Evolutionary conservation across 2,113 vertebrate genomes (phyloP).

Genomic region (Phalacrocorax carbo): DNA sequence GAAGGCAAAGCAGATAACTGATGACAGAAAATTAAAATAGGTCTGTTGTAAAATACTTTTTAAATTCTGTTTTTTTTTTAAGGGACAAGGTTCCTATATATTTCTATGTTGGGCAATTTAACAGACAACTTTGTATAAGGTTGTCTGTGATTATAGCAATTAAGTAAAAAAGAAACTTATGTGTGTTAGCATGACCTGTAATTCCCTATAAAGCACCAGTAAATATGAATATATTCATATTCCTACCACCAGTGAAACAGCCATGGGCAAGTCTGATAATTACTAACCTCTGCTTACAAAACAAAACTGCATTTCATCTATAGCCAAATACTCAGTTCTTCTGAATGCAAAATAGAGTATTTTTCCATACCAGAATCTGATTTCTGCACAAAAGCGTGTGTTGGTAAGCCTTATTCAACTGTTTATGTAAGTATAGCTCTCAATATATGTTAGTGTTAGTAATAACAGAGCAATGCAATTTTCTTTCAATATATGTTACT

Average conservation of each 20-base stretch:
- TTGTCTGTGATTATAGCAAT: not conserved
- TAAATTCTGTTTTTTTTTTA: not conserved
- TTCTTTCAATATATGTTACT: not conserved
- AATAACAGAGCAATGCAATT: not conserved
- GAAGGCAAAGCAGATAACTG: not conserved
- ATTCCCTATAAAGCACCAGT: not conserved
- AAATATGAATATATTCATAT: slow-evolving; percentile 1
- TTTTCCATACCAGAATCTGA: slow-evolving; percentile 14
- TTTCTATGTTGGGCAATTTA: not conserved
- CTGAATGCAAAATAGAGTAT: not conserved
- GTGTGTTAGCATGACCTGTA: not conserved
- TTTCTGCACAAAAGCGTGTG: not conserved
- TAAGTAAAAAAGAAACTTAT: not conserved
- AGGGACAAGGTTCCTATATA: not conserved
- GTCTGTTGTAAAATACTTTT: not conserved
- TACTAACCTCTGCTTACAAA: slow-evolving; percentile 29
- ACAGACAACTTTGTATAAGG: not conserved
- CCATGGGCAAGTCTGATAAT: not conserved
- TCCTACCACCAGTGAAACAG: not conserved
- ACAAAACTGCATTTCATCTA: slow-evolving; percentile 23
- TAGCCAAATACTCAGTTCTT: not conserved
- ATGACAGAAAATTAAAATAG: not conserved
- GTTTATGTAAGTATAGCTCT: slow-evolving; percentile 2
- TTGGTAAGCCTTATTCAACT: not conserved
- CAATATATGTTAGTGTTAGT: not conserved